phyloP scores from a whole-genome alignment of 2,888 invertebrate species.

The Limnephilus auricula region DNA sequence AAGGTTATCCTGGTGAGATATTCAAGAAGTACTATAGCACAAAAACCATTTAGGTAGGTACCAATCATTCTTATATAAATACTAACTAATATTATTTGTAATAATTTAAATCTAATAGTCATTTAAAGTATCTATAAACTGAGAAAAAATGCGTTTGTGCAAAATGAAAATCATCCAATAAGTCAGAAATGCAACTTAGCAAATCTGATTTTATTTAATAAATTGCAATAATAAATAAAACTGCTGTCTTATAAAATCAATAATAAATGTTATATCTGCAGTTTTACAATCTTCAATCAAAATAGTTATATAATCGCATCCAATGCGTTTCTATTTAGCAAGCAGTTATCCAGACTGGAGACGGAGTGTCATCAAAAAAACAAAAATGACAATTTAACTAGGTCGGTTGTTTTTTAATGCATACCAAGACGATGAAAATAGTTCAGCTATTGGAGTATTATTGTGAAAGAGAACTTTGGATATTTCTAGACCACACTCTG shows the following conservation, averaged over 20 bases:
- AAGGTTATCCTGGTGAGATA: too few species aligned
- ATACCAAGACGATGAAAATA: conserved; percentile 34
- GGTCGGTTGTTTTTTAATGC: conserved; percentile 26
- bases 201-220: not conserved
- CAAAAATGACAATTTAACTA: conserved; percentile 22
- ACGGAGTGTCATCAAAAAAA: conserved; percentile 17
- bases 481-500: conserved; percentile 33
- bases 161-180: not conserved
- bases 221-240: too few species aligned
- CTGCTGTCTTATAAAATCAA: too few species aligned
- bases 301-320: not conserved
- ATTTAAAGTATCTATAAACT: too few species aligned
- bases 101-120: too few species aligned
- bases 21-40: too few species aligned
- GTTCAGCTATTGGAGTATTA: conserved; percentile 11
- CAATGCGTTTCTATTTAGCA: not conserved
- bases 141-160: not conserved
- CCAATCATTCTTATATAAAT: too few species aligned
- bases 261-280: not conserved
- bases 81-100: too few species aligned
- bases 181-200: not conserved
- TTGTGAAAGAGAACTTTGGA: conserved; percentile 28
- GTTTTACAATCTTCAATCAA: not conserved
- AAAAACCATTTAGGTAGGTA: too few species aligned
- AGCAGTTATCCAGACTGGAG: not conserved